Percentiles rank a stretch among this genome's conserved stretches.
These are phyloP conservation scores for Resseliella maxima DNA, from an alignment of 2,888 invertebrate genomes.

Conservation along the genomic window DNA sequence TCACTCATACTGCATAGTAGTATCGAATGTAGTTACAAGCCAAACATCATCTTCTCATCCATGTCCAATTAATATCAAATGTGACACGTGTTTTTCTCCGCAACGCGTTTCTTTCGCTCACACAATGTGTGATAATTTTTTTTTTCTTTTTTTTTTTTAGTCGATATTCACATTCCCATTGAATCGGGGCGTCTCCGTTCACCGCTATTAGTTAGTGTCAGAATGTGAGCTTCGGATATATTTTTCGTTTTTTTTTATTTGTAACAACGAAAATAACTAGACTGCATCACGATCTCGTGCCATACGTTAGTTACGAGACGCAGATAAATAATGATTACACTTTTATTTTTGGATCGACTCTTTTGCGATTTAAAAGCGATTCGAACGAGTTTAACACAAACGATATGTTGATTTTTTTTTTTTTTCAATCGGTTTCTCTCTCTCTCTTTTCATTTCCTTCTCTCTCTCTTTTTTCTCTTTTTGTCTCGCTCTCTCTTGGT, in stretches of 20 bases:
- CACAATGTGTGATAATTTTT: neutral
- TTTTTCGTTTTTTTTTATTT: too few species aligned
- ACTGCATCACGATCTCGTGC: neutral
- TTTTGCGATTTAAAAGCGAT: neutral
- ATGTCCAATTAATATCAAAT: conserved; percentile 54
- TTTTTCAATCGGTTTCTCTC: too few species aligned
- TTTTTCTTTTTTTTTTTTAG: neutral
- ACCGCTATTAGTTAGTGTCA: conserved; percentile 47
- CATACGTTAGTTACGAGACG: conserved; percentile 38
- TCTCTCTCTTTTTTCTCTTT: too few species aligned
- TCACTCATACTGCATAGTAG: neutral
- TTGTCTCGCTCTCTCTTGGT: too few species aligned
- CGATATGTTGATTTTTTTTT: too few species aligned
- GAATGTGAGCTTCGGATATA: neutral
- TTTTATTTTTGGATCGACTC: conserved; percentile 53
- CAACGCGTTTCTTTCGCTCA: neutral
- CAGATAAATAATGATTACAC: conserved; percentile 53
- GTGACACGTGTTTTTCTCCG: conserved; percentile 48
- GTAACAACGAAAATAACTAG: conserved; percentile 40
- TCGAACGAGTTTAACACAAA: conserved; percentile 27
- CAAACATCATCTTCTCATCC: conserved; percentile 53
- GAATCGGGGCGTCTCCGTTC: neutral
- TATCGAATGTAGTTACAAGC: too few species aligned
- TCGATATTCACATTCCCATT: neutral
- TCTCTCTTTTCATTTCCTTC: too few species aligned